A percentile compares a stretch with the other conserved stretches of the same genome.
Evolutionary conservation across 2,888 invertebrate genomes (phyloP).

Genomic region (Amorpha juglandis): DNA sequence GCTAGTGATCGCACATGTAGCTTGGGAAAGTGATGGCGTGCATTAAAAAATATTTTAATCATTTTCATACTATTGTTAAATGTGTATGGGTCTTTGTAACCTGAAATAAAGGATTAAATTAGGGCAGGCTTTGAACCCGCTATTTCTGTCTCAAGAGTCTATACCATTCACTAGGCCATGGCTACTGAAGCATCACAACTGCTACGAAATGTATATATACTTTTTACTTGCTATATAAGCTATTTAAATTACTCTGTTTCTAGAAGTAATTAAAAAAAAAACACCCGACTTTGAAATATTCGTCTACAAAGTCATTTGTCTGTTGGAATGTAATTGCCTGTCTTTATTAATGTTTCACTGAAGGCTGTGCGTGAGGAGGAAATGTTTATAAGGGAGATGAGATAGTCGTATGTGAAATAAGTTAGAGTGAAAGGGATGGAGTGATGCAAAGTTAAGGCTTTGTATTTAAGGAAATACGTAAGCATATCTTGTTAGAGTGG

Average conservation of each 20-base stretch:
- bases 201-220: not conserved
- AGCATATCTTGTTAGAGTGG: too few species aligned
- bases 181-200: too few species aligned
- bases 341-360: slow-evolving; percentile 11
- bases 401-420: not conserved
- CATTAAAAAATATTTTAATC: too few species aligned
- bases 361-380: not conserved
- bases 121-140: too few species aligned
- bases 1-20: too few species aligned
- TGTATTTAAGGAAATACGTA: too few species aligned
- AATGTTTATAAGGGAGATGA: not conserved
- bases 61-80: too few species aligned
- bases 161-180: too few species aligned
- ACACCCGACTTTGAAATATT: not conserved
- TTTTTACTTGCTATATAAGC: not conserved
- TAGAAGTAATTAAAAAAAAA: slow-evolving; percentile 9
- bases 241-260: not conserved
- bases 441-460: not conserved
- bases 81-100: too few species aligned
- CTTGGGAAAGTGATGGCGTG: too few species aligned
- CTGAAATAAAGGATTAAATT: too few species aligned
- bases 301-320: slow-evolving; percentile 7
- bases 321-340: slow-evolving; percentile 3
- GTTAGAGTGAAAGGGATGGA: not conserved
- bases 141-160: too few species aligned